Conservation (phyloP, 2,888 invertebrate species). For the Cetonia aurata region DNA sequence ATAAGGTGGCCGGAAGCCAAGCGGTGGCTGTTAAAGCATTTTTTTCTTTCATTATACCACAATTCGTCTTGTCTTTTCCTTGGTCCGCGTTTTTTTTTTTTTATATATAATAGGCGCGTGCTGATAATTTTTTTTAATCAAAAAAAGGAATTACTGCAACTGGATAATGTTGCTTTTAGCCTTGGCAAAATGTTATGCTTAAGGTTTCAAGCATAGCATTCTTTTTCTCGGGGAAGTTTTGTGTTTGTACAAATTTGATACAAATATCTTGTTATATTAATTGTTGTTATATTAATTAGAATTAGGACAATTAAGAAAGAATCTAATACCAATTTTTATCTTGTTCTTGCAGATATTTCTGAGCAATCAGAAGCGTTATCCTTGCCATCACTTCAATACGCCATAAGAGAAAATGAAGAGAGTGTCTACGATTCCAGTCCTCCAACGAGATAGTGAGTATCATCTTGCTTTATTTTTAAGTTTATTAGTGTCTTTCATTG, state of each 20-base stretch:
- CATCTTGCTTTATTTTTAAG: background rate
- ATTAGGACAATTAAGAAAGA: too few relatives aligned
- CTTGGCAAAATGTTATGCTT: background rate
- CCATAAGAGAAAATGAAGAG: constrained; percentile 58
- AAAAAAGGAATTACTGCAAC: background rate
- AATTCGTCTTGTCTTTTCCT: constrained; percentile 2
- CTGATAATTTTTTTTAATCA: constrained; percentile 1
- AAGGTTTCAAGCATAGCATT: background rate
- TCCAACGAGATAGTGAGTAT: constrained; percentile 57
- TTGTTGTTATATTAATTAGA: too few relatives aligned
- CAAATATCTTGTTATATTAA: too few relatives aligned
- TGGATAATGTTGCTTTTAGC: background rate
- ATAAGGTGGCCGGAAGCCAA: background rate
- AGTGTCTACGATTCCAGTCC: constrained; percentile 50
- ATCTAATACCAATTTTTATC: too few relatives aligned
- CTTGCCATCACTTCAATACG: constrained; percentile 59
- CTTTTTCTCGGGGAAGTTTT: too few relatives aligned
- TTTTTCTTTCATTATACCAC: background rate
- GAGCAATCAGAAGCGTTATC: constrained; percentile 58
- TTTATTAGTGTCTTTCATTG: too few relatives aligned
- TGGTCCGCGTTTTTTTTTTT: background rate
- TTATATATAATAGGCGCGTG: constrained; percentile 11
- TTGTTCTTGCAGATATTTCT: constrained; percentile 56
- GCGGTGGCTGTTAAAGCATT: background rate
- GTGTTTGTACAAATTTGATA: too few relatives aligned